phyloP scores from a whole-genome alignment of 2,113 vertebrate species.

The Plotosus lineatus region DNA sequence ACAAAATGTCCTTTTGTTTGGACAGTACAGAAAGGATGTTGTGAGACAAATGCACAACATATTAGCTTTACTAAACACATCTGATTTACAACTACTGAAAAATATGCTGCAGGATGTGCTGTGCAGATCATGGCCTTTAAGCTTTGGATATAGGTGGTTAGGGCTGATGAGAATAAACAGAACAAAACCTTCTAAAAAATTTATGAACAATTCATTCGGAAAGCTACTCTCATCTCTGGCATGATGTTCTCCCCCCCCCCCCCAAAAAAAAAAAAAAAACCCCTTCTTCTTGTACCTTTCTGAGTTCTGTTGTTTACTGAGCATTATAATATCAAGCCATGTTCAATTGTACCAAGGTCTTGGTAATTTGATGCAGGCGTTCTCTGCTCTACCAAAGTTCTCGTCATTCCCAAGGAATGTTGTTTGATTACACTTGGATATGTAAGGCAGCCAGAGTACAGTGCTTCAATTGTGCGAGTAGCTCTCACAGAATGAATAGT shows the following conservation, averaged over 20 bases:
- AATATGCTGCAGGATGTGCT: slow-evolving; percentile 12
- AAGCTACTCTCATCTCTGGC: neutral
- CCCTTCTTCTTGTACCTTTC: neutral
- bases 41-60: slow-evolving; percentile 21
- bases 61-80: slow-evolving; percentile 29
- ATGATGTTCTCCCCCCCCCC: neutral
- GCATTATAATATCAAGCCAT: slow-evolving; percentile 30
- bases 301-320: slow-evolving; percentile 6
- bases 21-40: slow-evolving; percentile 22
- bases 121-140: slow-evolving; percentile 12
- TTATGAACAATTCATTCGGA: neutral
- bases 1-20: slow-evolving; percentile 26
- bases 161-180: slow-evolving; percentile 4
- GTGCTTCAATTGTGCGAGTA: slow-evolving; percentile 3
- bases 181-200: neutral
- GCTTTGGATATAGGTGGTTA: neutral
- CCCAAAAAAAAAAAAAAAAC: no score
- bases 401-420: slow-evolving; percentile 32
- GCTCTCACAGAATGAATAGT: slow-evolving; percentile 12
- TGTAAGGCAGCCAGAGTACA: slow-evolving; percentile 29
- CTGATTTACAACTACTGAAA: slow-evolving; percentile 34
- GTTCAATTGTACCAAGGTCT: slow-evolving; percentile 24
- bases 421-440: slow-evolving; percentile 38
- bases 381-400: slow-evolving; percentile 20
- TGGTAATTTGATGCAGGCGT: slow-evolving; percentile 31